Evolutionary conservation across 2,888 invertebrate species (phyloP).

Genomic region (Epiblema foenella): DNA sequence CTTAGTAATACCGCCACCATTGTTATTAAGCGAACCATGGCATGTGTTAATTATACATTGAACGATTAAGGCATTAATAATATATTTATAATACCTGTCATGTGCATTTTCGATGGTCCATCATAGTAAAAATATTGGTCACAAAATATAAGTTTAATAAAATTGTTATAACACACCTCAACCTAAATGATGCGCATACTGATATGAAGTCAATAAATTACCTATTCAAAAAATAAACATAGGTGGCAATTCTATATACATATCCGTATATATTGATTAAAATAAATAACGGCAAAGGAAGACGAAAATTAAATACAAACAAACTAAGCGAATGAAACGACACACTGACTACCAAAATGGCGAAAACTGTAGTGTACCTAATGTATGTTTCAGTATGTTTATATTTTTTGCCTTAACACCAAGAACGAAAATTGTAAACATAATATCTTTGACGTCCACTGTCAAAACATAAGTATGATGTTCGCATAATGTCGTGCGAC

Average conservation of each 20-base stretch:
- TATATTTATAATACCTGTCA: slow-evolving; percentile 57
- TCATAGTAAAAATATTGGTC: slow-evolving; percentile 46
- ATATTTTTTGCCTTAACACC: background rate
- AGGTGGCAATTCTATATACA: background rate
- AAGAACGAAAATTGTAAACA: background rate
- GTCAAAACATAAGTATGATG: background rate
- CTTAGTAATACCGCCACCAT: slow-evolving; percentile 68
- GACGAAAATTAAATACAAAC: slow-evolving; percentile 7
- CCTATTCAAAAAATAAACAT: slow-evolving; percentile 29
- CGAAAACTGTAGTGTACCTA: background rate
- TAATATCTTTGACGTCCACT: background rate
- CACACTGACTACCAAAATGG: background rate
- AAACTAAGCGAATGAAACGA: background rate
- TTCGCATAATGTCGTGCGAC: background rate
- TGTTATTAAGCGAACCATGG: slow-evolving; percentile 56
- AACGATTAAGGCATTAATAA: slow-evolving; percentile 25
- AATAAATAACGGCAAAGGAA: slow-evolving; percentile 12
- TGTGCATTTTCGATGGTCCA: slow-evolving; percentile 82
- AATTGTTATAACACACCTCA: slow-evolving; percentile 22
- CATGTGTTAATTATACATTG: slow-evolving; percentile 40
- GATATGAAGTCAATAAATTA: slow-evolving; percentile 29
- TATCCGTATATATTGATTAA: slow-evolving; percentile 21
- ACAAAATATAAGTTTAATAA: slow-evolving; percentile 34
- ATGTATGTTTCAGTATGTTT: background rate
- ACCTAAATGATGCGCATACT: slow-evolving; percentile 24